phyloP scores from a whole-genome alignment of 1,140 invertebrate species.

The Ganaspis sp. region DNA sequence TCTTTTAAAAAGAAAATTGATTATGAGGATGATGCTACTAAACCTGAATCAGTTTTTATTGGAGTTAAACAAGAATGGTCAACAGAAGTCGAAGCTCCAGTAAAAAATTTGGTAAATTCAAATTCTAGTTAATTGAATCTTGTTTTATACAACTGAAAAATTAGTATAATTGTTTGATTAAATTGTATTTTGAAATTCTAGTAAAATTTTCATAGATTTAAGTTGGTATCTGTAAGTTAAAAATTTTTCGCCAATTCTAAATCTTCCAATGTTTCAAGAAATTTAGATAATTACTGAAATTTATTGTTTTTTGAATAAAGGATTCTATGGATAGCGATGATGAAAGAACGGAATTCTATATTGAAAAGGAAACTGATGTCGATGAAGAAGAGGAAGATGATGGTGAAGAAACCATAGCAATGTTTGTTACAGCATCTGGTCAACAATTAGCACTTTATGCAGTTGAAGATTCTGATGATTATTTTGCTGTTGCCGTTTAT shows the following conservation, averaged over 20 bases:
- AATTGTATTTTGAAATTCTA: no score
- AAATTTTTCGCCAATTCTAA: no score
- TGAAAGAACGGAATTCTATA: conserved; percentile 5
- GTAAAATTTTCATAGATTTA: no score
- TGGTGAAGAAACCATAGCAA: conserved; percentile 72
- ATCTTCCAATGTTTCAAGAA: no score
- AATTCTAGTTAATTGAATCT: background rate
- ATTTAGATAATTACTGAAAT: no score
- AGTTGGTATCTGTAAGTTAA: no score
- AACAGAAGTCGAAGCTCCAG: conserved; percentile 20
- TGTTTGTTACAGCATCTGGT: conserved; percentile 71
- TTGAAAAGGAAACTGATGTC: conserved; percentile 32
- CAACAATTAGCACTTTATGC: conserved; percentile 72
- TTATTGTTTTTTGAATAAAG: background rate
- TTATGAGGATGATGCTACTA: background rate
- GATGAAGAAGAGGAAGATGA: conserved; percentile 56
- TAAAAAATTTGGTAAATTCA: conserved; percentile 35
- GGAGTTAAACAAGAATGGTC: conserved; percentile 35
- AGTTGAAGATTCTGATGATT: conserved; percentile 74
- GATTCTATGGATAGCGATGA: background rate
- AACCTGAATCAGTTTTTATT: conserved; percentile 32
- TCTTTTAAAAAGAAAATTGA: conserved; percentile 22
- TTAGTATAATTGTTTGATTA: no score
- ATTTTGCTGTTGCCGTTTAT: conserved; percentile 74
- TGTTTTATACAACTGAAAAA: background rate